Base-by-base conservation (phyloP, 2,797 vertebrate genomes). In the Protosalanx chinensis region DNA sequence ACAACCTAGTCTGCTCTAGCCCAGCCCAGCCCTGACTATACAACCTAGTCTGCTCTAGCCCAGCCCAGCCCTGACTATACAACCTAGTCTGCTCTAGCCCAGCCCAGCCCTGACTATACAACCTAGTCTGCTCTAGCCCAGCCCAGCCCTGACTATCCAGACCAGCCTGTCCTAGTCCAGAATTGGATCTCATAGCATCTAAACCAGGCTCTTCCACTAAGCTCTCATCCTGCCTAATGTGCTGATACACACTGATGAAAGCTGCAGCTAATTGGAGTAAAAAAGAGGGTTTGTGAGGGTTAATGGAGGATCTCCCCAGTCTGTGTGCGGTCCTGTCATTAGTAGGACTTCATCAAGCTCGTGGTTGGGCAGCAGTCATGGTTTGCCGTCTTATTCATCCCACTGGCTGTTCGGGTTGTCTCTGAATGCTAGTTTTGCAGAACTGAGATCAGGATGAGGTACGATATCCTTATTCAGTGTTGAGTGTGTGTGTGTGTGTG, bases 41-140 rank as follows among this genome's bases (percentile, higher is more conserved):
- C 81, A 35, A 35, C 77, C 62, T 58, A 35, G 33, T 46, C 77
- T 81, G 76, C 76, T 84, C 77, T 83, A 53, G 60, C 33, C 6
- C 53, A 72, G 72, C 63, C 59, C 74, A 69, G 76, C 76, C 72
- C 65, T 35, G 33, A 73, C 68, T 56, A 79, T 78, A 81, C 81
- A 35, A 35, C 77, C 62, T 58, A 35, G 33, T 37, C 77, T 81
- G 76, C 76, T 84, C 77, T 83, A 53, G 60, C 35, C 53, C 68
- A 72, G 65, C 64, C 56, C 46, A 66, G 61, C 51, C 71, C 64
- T 59, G n/a, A n/a, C 58, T 12, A n/a, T 15, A 13, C 16, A 51
- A 51, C 49, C 49, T 16, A 16, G 49, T 51, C 49, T 16, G 16
- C 2, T 51, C 3, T 16, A 51, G 15, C 49, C 49, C 16, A 10